Conservation (phyloP, 2,113 vertebrate species). For the Orcinus orca region DNA sequence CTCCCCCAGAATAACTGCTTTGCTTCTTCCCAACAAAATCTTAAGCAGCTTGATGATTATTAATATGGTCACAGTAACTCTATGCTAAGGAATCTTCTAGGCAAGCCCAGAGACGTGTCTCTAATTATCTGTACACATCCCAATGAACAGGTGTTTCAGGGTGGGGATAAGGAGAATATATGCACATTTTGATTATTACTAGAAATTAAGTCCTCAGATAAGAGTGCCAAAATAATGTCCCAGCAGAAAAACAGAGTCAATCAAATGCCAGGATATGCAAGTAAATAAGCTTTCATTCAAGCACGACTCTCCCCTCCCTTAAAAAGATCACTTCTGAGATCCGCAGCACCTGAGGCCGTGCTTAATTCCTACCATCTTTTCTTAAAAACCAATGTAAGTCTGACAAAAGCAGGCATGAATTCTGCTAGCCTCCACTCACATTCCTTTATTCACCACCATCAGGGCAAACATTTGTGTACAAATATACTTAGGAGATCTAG, state of each 20-base stretch:
- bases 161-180: neutral
- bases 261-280: neutral
- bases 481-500: neutral
- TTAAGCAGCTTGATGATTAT: neutral
- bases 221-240: slow-evolving; percentile 48
- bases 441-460: neutral
- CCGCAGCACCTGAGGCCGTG: neutral
- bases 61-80: neutral
- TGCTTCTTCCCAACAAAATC: slow-evolving; percentile 27
- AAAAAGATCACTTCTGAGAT: neutral
- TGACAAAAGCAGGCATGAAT: neutral
- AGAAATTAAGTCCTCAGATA: slow-evolving; percentile 58
- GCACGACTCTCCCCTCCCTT: neutral
- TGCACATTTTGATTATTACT: slow-evolving; percentile 45
- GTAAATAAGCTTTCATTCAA: neutral
- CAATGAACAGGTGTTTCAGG: slow-evolving; percentile 16
- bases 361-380: neutral
- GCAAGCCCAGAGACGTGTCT: neutral
- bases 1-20: neutral
- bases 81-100: neutral
- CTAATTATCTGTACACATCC: neutral
- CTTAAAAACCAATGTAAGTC: neutral
- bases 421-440: too few species aligned
- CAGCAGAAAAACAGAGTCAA: slow-evolving; percentile 2
- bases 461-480: neutral